Percentiles rank a stretch among this genome's conserved stretches.
Evolutionary conservation across 2,888 invertebrate genomes (phyloP).

Genomic region (Axea sp.): DNA sequence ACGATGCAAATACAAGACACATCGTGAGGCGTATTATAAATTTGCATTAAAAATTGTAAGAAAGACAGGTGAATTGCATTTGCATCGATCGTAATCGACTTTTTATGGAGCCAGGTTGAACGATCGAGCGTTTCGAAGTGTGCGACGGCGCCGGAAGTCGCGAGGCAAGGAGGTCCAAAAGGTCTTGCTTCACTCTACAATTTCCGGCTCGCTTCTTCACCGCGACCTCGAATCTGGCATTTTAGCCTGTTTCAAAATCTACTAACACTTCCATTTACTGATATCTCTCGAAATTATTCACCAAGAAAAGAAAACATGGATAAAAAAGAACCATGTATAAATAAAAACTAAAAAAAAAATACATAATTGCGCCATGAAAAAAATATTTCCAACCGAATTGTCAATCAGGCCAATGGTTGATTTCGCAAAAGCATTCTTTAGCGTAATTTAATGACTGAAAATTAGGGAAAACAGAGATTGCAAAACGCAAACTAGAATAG

Average conservation of each 20-base stretch:
- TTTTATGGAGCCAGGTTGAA: slow-evolving; percentile 60
- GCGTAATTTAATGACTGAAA: background rate
- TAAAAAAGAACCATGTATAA: no score
- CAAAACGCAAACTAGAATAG: slow-evolving; percentile 8
- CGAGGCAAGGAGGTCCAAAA: slow-evolving; percentile 61
- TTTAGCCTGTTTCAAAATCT: slow-evolving; percentile 14
- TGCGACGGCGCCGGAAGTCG: slow-evolving; percentile 63
- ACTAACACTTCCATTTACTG: background rate
- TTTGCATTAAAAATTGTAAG: slow-evolving; percentile 52
- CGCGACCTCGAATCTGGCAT: slow-evolving; percentile 45
- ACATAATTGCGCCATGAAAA: slow-evolving; percentile 1
- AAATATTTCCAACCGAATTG: slow-evolving; percentile 34
- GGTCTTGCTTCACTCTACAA: slow-evolving; percentile 63
- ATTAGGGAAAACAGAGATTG: background rate
- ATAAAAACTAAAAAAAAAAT: background rate
- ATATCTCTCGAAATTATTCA: slow-evolving; percentile 3
- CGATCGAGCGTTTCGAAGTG: slow-evolving; percentile 57
- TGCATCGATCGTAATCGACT: slow-evolving; percentile 57
- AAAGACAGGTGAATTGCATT: slow-evolving; percentile 56
- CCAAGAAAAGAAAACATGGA: no score
- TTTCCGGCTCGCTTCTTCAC: slow-evolving; percentile 58
- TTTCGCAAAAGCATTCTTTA: slow-evolving; percentile 16
- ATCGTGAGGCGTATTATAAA: slow-evolving; percentile 32
- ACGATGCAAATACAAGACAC: slow-evolving; percentile 21
- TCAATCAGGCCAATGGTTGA: slow-evolving; percentile 27